Percentiles rank a stretch among this genome's conserved stretches.
These are phyloP conservation scores for Anguilla rostrata DNA, from an alignment of 2,113 vertebrate genomes.

Conservation along the genomic window DNA sequence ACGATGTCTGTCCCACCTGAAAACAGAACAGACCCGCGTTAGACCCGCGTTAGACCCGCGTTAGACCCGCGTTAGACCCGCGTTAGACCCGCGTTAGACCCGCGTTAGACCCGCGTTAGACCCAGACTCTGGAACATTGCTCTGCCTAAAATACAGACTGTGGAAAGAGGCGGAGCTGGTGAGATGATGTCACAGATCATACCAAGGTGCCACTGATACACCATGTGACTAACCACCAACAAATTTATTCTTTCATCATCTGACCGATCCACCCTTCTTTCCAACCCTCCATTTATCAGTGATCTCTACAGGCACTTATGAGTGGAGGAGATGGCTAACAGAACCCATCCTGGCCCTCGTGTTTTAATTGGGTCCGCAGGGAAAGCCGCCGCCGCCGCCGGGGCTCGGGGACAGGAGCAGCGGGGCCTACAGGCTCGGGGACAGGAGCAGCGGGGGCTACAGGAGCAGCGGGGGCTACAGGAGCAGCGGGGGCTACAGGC, in stretches of 20 bases:
- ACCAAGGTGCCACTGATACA: too few species aligned
- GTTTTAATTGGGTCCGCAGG: constrained; percentile 68
- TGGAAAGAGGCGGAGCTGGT: neutral
- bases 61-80: neutral
- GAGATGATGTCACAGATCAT: neutral
- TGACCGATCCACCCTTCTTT: constrained; percentile 43
- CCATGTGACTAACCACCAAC: constrained; percentile 16
- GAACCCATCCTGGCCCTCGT: constrained; percentile 46
- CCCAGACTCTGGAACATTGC: neutral
- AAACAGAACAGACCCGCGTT: constrained; percentile 6
- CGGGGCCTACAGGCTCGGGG: too few species aligned
- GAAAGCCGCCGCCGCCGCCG: too few species aligned
- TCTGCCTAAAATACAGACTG: neutral
- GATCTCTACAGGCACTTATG: neutral
- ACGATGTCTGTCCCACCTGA: constrained; percentile 95
- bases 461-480: too few species aligned
- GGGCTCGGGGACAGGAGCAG: too few species aligned
- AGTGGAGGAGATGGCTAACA: neutral
- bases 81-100: neutral
- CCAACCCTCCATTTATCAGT: constrained; percentile 36
- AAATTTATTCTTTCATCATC: constrained; percentile 25
- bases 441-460: too few species aligned
- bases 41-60: neutral
- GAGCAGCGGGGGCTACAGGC: too few species aligned
- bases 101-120: neutral